A percentile compares a stretch with the other conserved stretches of the same genome.
These are phyloP conservation scores for Propithecus coquereli DNA, from an alignment of 2,113 vertebrate genomes.

Conservation along the genomic window DNA sequence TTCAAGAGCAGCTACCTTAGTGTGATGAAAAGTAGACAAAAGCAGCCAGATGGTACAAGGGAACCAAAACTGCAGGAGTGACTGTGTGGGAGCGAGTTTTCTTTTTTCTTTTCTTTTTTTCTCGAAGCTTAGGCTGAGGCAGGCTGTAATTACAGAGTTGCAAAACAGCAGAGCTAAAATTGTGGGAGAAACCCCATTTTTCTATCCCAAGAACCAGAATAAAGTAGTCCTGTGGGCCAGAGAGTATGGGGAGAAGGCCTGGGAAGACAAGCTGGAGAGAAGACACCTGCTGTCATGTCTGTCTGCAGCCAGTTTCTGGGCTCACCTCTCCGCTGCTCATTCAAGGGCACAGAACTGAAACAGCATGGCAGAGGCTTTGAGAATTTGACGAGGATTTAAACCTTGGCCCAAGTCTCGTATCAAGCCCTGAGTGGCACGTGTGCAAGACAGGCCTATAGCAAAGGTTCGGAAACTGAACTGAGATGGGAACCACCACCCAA, in stretches of 20 bases:
- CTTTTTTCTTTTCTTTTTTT: background rate
- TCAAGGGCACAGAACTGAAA: background rate
- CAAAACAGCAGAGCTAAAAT: background rate
- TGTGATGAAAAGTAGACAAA: background rate
- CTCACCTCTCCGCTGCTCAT: background rate
- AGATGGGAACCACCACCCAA: background rate
- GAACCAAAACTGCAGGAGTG: background rate
- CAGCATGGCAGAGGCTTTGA: background rate
- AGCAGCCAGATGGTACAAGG: background rate
- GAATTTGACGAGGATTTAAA: background rate
- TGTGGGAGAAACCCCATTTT: background rate
- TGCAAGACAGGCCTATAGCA: no score
- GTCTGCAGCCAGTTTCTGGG: background rate
- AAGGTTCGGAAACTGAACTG: background rate
- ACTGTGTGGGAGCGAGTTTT: background rate
- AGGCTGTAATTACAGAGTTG: background rate
- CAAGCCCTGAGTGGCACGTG: background rate
- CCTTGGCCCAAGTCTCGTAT: background rate
- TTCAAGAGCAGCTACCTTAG: background rate
- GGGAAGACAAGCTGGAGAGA: background rate
- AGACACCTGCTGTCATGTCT: accelerated
- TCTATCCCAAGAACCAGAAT: background rate
- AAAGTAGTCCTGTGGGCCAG: background rate
- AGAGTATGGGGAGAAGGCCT: background rate
- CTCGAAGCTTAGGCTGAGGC: background rate